A percentile compares a stretch with the other conserved stretches of the same genome.
Conservation (phyloP, 2,797 vertebrate species). For the Sebastes melanostomus region DNA sequence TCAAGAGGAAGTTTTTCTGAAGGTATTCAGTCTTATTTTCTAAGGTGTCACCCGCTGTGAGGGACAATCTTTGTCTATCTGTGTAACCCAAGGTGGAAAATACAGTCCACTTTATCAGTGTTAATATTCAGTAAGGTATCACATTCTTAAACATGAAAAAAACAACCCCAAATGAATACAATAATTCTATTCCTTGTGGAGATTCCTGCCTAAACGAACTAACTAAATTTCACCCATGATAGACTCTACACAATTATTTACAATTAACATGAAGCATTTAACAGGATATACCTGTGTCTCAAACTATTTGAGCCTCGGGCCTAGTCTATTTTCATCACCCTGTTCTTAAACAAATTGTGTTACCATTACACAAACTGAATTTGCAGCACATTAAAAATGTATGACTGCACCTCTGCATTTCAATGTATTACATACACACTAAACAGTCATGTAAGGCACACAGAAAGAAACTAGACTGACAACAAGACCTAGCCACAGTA, state of each 20-base stretch:
- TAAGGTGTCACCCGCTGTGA: background rate
- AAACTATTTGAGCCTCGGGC: background rate
- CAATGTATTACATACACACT: background rate
- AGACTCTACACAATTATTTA: background rate
- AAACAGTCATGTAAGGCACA: background rate
- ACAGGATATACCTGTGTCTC: background rate
- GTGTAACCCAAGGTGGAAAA: background rate
- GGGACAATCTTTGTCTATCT: background rate
- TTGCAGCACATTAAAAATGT: background rate
- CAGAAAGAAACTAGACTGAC: background rate
- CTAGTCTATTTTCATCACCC: slow-evolving; percentile 6
- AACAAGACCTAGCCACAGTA: background rate
- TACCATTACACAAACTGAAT: background rate
- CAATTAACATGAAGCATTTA: background rate
- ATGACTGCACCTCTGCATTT: background rate
- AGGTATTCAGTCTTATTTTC: background rate
- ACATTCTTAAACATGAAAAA: too few relatives aligned
- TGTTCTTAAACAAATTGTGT: background rate
- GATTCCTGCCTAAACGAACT: background rate
- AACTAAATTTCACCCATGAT: background rate
- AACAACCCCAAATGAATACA: too few relatives aligned
- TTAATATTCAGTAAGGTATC: background rate
- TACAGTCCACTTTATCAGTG: background rate
- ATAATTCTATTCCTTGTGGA: background rate
- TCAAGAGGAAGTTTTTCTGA: background rate